Percentiles rank a stretch among this genome's conserved stretches.
These are phyloP conservation scores for Arothron firmamentum DNA, from an alignment of 2,113 vertebrate genomes.

Conservation along the genomic window DNA sequence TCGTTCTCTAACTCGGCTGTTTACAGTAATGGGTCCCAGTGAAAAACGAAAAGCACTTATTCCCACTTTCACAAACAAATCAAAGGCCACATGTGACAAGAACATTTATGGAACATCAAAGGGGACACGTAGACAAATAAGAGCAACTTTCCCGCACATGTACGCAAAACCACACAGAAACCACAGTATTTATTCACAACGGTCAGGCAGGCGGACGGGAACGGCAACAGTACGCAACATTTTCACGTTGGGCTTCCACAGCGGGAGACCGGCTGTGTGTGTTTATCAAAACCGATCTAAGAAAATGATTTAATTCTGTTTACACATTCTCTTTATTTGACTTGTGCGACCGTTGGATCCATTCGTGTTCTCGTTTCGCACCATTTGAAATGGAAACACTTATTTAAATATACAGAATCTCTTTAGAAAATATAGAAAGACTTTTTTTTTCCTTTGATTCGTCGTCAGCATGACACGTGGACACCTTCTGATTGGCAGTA, in stretches of 20 bases:
- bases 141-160: constrained; percentile 57
- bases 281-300: constrained; percentile 28
- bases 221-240: constrained; percentile 55
- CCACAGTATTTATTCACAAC: constrained; percentile 58
- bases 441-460: constrained; percentile 27
- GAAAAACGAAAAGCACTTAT: not conserved
- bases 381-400: constrained; percentile 34
- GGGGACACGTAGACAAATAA: constrained; percentile 48
- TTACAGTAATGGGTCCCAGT: no score
- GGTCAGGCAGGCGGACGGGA: constrained; percentile 28
- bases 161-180: constrained; percentile 60
- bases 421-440: constrained; percentile 5
- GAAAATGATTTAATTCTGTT: constrained; percentile 23
- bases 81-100: constrained; percentile 23
- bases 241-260: constrained; percentile 51
- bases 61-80: not conserved
- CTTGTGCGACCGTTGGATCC: constrained; percentile 3
- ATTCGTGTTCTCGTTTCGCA: constrained; percentile 13
- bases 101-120: constrained; percentile 49
- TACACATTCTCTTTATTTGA: constrained; percentile 33
- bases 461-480: constrained; percentile 14
- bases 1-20: no score
- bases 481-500: constrained; percentile 56
- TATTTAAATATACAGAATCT: constrained; percentile 53
- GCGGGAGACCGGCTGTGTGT: constrained; percentile 5